Base-by-base conservation (phyloP, 2,888 invertebrate genomes). In the Oscheius sp. region DNA sequence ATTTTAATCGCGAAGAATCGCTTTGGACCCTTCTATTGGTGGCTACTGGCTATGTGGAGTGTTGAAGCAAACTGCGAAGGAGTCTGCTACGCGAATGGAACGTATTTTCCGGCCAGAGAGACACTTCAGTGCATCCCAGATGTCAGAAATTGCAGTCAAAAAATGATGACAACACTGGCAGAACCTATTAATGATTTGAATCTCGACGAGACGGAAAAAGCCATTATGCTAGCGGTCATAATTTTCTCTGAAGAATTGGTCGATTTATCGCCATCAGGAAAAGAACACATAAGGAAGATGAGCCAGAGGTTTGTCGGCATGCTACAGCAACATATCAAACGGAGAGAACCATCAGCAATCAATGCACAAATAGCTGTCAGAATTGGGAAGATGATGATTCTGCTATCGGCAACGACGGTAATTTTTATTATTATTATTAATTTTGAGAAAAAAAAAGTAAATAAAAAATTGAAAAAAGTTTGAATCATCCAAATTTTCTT, bases 21-120 rank as follows among this genome's bases (percentile, higher is more conserved):
- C 5, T 83, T 78, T 66, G 79, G 80, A 12, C 75, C 82, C 12
- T 83, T 82, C 62, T 81, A 82, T 67, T 82, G 83, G 82, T 82
- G 82, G 81, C 44, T 77, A 12, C 75, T 74, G 30, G 80, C 80
- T 14, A 76, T 76, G 38, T 83, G 81, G 82, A 78, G 79, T 2
- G 76, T 79, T 1, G 67, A 67, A 17, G 72, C 74, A 5, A 70
- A 71, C n/a, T 79, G 77, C 56, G 75, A 81, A 6, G 83, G 83
- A 3, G 80, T 82, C 24, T 82, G 82, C 57, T 83, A 82, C 64
- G 77, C 79, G 5, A 83, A 83, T 67, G 82, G 82, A 30, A 73
- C 82, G 47, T 83, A 83, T 62, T 83, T 82, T 41, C 83, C 82
- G 2, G 45, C 74, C 0, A 68, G 73, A 12, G 57, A 67, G 2